Base-by-base conservation (phyloP, 2,797 vertebrate species). In the Arrhamphus sclerolepis region DNA sequence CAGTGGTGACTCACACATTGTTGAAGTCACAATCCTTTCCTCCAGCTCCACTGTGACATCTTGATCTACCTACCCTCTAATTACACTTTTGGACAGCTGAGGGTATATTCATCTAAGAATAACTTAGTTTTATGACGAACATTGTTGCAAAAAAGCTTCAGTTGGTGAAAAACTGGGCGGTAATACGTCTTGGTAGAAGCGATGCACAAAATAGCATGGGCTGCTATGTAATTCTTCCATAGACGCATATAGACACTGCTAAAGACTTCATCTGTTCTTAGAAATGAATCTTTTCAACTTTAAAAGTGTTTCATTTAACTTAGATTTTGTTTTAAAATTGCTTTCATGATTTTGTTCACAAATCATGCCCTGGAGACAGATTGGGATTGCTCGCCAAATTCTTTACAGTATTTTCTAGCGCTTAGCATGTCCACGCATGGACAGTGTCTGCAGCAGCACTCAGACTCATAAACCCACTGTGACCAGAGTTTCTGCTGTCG, bases 21-120 rank as follows among this genome's bases (percentile, higher is more conserved):
- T 80, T 74, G 70, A 57, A 75, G 78, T 79, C 78, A 59, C 82
- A 84, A 81, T 89, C 62, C 79, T 73, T 77, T 63, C 62, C 72
- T 41, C 20, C 46, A 55, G 51, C 49, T 61, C 47, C 61, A 31
- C 55, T 41, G 58, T 63, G 54, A 72, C 69, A 80, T 53, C 50
- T 26, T 52, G 48, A 60, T 80, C 42, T 48, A 52, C 41, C 66
- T 72, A 26, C 56, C 67, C 50, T 75, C 58, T 68, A 63, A 72
- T 77, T 70, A 73, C 53, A 51, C 52, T 70, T 13, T 52, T 26
- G 72, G 76, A 77, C 76, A 85, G 80, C 81, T 81, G 73, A 75
- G 48, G 46, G 39, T 46, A 54, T 50, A 56, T 73, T 64, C 21
- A 62, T 67, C 56, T 61, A 43, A 65, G 68, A 72, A 66, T 56